phyloP scores from a whole-genome alignment of 2,797 vertebrate species.

The Acanthurus leucopareius region DNA sequence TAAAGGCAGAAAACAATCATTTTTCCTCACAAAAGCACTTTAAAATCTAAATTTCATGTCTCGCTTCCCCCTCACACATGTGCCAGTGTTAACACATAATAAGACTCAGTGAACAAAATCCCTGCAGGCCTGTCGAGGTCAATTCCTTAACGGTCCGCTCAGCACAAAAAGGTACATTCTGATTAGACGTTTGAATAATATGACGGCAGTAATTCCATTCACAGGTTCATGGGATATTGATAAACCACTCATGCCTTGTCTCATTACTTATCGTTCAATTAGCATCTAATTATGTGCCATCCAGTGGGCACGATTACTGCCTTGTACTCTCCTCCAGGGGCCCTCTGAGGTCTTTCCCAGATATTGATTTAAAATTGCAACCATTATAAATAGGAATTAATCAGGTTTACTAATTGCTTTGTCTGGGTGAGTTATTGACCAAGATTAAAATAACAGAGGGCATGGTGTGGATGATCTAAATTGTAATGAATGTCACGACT shows the following conservation, averaged over 20 bases:
- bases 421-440: constrained; percentile 59
- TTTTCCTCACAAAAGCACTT: constrained; percentile 30
- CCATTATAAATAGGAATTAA: constrained; percentile 75
- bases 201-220: constrained; percentile 79
- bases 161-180: constrained; percentile 82
- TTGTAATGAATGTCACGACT: constrained; percentile 34
- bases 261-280: constrained; percentile 87
- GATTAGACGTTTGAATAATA: constrained; percentile 83
- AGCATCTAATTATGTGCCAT: constrained; percentile 86
- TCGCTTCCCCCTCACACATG: constrained; percentile 32
- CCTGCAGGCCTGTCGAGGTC: constrained; percentile 76
- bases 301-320: constrained; percentile 80
- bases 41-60: constrained; percentile 14
- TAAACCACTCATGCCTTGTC: constrained; percentile 82
- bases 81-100: constrained; percentile 58
- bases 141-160: constrained; percentile 75
- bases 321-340: constrained; percentile 80
- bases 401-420: constrained; percentile 67
- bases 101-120: constrained; percentile 62
- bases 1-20: constrained; percentile 25
- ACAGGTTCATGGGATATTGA: constrained; percentile 84
- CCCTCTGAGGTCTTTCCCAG: constrained; percentile 64
- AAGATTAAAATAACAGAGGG: constrained; percentile 50
- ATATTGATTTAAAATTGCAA: constrained; percentile 80
- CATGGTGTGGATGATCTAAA: constrained; percentile 25